Conservation (phyloP, 2,797 vertebrate genomes). For the Eospalax fontanierii region DNA sequence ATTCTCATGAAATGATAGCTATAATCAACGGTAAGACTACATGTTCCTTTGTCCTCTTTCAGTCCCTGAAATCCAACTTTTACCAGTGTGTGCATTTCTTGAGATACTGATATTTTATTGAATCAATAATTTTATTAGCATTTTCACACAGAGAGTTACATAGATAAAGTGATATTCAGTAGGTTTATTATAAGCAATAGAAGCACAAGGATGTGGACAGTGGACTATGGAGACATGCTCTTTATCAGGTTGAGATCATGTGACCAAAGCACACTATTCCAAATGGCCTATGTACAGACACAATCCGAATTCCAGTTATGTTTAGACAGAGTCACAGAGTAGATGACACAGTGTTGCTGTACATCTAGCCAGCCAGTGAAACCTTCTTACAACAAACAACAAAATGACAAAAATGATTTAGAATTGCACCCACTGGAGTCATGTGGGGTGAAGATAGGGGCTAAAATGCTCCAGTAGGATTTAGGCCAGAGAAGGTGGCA, state of each 20-base stretch:
- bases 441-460: slow-evolving; percentile 18
- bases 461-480: slow-evolving; percentile 57
- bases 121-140: slow-evolving; percentile 85
- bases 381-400: slow-evolving; percentile 79
- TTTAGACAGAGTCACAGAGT: slow-evolving; percentile 88
- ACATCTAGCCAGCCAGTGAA: slow-evolving; percentile 74
- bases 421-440: slow-evolving; percentile 55
- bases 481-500: slow-evolving; percentile 42
- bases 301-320: slow-evolving; percentile 84
- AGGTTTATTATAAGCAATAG: slow-evolving; percentile 82
- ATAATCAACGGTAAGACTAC: not conserved
- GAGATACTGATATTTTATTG: not conserved
- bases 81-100: not conserved
- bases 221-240: slow-evolving; percentile 78
- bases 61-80: not conserved
- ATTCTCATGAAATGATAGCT: not conserved
- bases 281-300: slow-evolving; percentile 88
- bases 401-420: slow-evolving; percentile 61
- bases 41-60: not conserved
- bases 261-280: slow-evolving; percentile 85
- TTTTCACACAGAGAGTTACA: slow-evolving; percentile 88
- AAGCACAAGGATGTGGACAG: slow-evolving; percentile 84
- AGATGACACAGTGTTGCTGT: slow-evolving; percentile 72
- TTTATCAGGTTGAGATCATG: slow-evolving; percentile 82
- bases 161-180: slow-evolving; percentile 82